phyloP scores from a whole-genome alignment of 2,888 invertebrate genomes.

The Epirrita christyi region DNA sequence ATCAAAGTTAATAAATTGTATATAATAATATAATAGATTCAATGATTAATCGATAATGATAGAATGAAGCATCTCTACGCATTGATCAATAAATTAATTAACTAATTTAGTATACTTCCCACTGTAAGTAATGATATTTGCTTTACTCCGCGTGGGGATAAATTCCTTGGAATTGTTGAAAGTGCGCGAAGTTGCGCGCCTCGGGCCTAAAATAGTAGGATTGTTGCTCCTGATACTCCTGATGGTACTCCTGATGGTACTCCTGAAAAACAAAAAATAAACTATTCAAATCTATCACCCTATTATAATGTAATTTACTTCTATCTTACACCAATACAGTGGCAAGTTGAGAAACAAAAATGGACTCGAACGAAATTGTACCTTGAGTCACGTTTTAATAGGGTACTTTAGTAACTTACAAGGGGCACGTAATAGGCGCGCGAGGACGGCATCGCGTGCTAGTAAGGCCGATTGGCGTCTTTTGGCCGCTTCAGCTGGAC shows the following conservation, averaged over 20 bases:
- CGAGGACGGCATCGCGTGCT: conserved; percentile 88
- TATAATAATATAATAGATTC: conserved; percentile 86
- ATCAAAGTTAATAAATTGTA: conserved; percentile 85
- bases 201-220: conserved; percentile 48
- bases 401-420: conserved; percentile 46
- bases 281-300: background rate
- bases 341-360: no score
- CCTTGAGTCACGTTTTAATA: background rate
- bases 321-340: background rate
- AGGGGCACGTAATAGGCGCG: conserved; percentile 66
- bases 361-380: no score
- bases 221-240: conserved; percentile 28
- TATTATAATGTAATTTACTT: background rate
- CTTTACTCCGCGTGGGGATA: conserved; percentile 75
- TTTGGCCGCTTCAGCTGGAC: conserved; percentile 99
- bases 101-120: conserved; percentile 87
- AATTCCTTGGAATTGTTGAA: conserved; percentile 80
- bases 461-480: conserved; percentile 99
- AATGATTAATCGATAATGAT: conserved; percentile 85
- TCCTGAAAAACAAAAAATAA: conserved; percentile 6
- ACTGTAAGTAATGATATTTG: conserved; percentile 79
- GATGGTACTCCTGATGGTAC: conserved; percentile 19
- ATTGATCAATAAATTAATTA: conserved; percentile 87
- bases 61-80: conserved; percentile 85
- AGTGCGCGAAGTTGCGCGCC: conserved; percentile 70